Evolutionary conservation across 2,797 vertebrate species (phyloP).

Genomic region (Pangasius djambal): DNA sequence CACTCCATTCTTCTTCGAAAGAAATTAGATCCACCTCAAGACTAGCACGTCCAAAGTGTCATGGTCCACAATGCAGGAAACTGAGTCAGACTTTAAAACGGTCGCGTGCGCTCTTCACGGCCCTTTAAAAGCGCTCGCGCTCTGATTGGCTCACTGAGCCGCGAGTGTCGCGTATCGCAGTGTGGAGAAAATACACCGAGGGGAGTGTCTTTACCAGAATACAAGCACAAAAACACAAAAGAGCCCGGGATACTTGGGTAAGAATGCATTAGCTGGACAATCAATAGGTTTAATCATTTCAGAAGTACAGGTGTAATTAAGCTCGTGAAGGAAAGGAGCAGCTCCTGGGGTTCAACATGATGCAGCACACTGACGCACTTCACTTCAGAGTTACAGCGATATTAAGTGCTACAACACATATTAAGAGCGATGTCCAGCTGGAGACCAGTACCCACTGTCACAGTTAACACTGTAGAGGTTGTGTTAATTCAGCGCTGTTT

Average conservation of each 20-base stretch:
- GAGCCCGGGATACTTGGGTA: slow-evolving; percentile 7
- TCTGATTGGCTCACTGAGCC: slow-evolving; percentile 76
- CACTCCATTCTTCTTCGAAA: slow-evolving; percentile 53
- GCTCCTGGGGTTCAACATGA: background rate
- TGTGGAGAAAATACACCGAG: slow-evolving; percentile 25
- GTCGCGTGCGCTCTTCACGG: slow-evolving; percentile 54
- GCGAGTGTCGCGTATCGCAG: slow-evolving; percentile 56
- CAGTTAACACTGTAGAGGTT: background rate
- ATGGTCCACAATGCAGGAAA: slow-evolving; percentile 14
- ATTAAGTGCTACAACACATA: background rate
- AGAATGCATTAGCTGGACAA: background rate
- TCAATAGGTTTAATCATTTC: slow-evolving; percentile 4
- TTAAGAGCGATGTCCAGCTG: background rate
- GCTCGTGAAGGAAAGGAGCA: background rate
- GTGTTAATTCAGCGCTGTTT: background rate
- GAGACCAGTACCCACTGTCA: background rate
- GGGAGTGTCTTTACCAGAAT: slow-evolving; percentile 42
- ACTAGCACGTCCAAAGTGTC: slow-evolving; percentile 27
- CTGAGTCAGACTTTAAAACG: slow-evolving; percentile 39
- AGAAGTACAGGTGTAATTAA: slow-evolving; percentile 1
- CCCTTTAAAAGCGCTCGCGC: slow-evolving; percentile 73
- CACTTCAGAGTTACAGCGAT: too few relatives aligned
- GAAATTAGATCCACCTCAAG: slow-evolving; percentile 24
- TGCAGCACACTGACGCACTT: background rate
- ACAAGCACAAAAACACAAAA: slow-evolving; percentile 18